These are phyloP conservation scores for Nasonia oneida DNA, from an alignment of 2,888 invertebrate species.

Conservation along the genomic window DNA sequence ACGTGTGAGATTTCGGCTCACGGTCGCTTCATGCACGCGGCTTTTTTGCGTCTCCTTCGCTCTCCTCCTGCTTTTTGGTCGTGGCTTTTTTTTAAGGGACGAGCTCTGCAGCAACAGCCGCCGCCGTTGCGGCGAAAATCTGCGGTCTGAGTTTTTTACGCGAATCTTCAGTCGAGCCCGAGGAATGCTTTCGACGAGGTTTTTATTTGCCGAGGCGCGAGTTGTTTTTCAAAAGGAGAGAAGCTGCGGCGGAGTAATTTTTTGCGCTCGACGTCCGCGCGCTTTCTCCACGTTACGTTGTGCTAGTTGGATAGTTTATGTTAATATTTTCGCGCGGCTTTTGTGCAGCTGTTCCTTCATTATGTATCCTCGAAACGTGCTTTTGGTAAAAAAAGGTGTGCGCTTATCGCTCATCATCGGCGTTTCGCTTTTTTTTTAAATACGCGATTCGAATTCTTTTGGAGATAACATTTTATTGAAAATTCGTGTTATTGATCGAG, in stretches of 20 bases:
- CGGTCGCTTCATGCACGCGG: neutral
- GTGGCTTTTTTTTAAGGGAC: neutral
- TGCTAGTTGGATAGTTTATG: neutral
- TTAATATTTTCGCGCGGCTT: neutral
- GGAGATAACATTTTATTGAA: too few relatives aligned
- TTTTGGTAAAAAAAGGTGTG: too few relatives aligned
- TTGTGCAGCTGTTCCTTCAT: neutral
- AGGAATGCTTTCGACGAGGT: constrained; percentile 15
- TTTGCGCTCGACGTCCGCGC: neutral
- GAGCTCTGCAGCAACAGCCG: neutral
- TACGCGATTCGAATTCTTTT: too few relatives aligned
- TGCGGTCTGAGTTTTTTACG: constrained; percentile 29
- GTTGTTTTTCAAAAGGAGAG: neutral
- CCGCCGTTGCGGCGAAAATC: constrained; percentile 21
- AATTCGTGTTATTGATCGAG: too few relatives aligned
- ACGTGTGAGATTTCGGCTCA: constrained; percentile 51
- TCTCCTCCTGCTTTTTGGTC: neutral
- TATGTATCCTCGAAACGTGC: too few relatives aligned
- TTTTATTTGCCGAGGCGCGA: neutral
- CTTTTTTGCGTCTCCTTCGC: neutral
- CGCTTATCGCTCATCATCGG: too few relatives aligned
- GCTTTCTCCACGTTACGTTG: neutral
- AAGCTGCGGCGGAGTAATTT: neutral
- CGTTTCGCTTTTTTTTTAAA: too few relatives aligned
- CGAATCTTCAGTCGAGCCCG: constrained; percentile 16